Evolutionary conservation across 2,113 vertebrate species (phyloP).

Genomic region (Rhabdomys dilectus): DNA sequence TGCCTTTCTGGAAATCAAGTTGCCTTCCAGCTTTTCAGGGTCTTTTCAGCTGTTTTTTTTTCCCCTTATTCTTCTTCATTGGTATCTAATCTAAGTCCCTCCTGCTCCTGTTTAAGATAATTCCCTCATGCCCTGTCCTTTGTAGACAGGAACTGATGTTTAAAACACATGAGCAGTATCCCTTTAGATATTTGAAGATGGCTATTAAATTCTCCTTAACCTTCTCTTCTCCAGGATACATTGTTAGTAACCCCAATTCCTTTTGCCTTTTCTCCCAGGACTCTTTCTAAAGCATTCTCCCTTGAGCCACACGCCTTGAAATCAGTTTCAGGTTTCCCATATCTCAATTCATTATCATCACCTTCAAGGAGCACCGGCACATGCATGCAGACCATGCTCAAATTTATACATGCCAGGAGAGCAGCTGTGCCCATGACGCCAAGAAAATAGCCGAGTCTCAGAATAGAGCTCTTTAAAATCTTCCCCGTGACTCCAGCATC

Average conservation of each 20-base stretch:
- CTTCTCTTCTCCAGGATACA: constrained; percentile 67
- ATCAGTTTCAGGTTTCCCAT: constrained; percentile 56
- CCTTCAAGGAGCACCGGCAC: neutral
- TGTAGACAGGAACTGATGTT: constrained; percentile 75
- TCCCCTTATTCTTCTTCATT: neutral
- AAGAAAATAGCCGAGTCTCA: neutral
- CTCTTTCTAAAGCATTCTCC: constrained; percentile 38
- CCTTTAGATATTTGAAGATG: constrained; percentile 76
- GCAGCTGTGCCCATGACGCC: neutral
- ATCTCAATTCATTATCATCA: constrained; percentile 62
- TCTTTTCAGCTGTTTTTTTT: constrained; percentile 30
- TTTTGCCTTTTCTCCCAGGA: constrained; percentile 68
- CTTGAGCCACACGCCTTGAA: constrained; percentile 25
- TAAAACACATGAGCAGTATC: constrained; percentile 74
- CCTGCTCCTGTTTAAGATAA: constrained; percentile 69
- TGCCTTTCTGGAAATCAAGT: constrained; percentile 33
- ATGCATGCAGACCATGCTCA: neutral
- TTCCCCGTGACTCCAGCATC: neutral
- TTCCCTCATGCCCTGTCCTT: constrained; percentile 74
- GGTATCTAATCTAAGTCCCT: constrained; percentile 75
- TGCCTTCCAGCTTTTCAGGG: constrained; percentile 1
- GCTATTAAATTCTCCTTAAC: constrained; percentile 79
- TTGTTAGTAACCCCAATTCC: constrained; percentile 76
- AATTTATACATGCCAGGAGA: constrained; percentile 38
- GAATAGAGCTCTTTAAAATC: neutral